Base-by-base conservation (phyloP, 2,888 invertebrate species). In the Cyaniris semiargus region DNA sequence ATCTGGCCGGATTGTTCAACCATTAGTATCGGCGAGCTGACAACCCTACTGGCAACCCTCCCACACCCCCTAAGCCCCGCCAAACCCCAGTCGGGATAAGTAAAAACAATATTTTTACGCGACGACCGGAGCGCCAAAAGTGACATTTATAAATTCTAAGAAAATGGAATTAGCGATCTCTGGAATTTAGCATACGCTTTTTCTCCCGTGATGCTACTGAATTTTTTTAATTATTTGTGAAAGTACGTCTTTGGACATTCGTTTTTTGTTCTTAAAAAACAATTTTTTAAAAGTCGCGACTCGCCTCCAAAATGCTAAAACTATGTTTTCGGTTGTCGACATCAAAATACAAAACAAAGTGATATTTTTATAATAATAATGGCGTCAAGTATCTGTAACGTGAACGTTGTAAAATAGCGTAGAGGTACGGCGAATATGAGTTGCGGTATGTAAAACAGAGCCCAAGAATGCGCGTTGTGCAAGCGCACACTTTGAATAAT, bases 91-190 rank as follows among this genome's bases (percentile, higher is more conserved):
- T 80, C 83, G 86, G 91, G 92, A 91, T 93, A 93, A 92, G 92
- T 92, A 92, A 93, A 93, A 93, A 93, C 92, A 93, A 92, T 93
- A 93, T 93, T 93, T 93, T 92, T 92, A 90, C 91, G 88, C 88
- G 88, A 85, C 84, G 87, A 87, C 89, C 87, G 88, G 90, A 88
- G 86, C 89, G 89, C 87, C 91, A 89, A 88, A 90, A 92, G 91
- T 90, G 92, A 92, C 92, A 91, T 90, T 89, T 91, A 92, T 92
- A 92, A 92, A 92, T 92, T 91, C 91, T 53, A 74, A 88, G 89
- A 86, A 89, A 90, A 91, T 90, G 89, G 89, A 89, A 92, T 92
- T 91, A 91, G 90, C 87, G 88, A 86, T 86, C 87, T 83, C 84
- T 84, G 84, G 83, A 48, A 70, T 66, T 70, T 31, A 70, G 23